These are phyloP conservation scores for Cepaea nemoralis DNA, from an alignment of 1,140 invertebrate genomes.

Conservation along the genomic window DNA sequence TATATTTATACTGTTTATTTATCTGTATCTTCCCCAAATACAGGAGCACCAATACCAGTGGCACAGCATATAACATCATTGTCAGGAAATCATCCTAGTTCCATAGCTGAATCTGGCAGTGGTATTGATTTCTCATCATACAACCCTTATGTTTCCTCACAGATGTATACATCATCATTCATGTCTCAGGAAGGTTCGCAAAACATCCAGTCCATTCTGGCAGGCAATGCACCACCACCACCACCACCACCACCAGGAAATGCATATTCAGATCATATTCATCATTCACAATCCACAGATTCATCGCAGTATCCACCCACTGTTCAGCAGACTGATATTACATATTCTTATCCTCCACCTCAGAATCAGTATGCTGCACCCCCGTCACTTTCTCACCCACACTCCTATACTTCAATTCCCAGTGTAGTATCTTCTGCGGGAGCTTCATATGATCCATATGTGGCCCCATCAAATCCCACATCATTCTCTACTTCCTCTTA, in stretches of 20 bases:
- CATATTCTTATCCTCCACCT: slow-evolving; percentile 34
- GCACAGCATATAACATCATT: slow-evolving; percentile 36
- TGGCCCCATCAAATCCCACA: neutral
- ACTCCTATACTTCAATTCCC: slow-evolving; percentile 38
- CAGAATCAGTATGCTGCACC: slow-evolving; percentile 26
- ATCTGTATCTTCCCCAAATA: neutral
- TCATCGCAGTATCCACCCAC: slow-evolving; percentile 42
- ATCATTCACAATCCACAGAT: slow-evolving; percentile 38
- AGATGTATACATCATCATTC: slow-evolving; percentile 66
- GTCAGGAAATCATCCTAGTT: slow-evolving; percentile 29
- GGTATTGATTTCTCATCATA: slow-evolving; percentile 45
- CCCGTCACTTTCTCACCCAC: slow-evolving; percentile 10
- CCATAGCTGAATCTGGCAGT: slow-evolving; percentile 15
- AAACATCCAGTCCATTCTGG: slow-evolving; percentile 62
- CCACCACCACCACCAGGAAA: slow-evolving; percentile 23
- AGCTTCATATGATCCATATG: slow-evolving; percentile 31
- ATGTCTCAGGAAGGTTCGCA: slow-evolving; percentile 67
- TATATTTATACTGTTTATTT: too few species aligned
- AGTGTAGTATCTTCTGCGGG: neutral
- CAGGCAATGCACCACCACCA: slow-evolving; percentile 43
- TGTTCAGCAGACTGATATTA: slow-evolving; percentile 31
- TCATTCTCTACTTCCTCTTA: slow-evolving; percentile 10
- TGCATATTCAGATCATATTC: slow-evolving; percentile 26
- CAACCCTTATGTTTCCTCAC: slow-evolving; percentile 64
- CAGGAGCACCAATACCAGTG: slow-evolving; percentile 35